Evolutionary conservation across 2,888 invertebrate species (phyloP).

Genomic region (Mythimna ferrago): DNA sequence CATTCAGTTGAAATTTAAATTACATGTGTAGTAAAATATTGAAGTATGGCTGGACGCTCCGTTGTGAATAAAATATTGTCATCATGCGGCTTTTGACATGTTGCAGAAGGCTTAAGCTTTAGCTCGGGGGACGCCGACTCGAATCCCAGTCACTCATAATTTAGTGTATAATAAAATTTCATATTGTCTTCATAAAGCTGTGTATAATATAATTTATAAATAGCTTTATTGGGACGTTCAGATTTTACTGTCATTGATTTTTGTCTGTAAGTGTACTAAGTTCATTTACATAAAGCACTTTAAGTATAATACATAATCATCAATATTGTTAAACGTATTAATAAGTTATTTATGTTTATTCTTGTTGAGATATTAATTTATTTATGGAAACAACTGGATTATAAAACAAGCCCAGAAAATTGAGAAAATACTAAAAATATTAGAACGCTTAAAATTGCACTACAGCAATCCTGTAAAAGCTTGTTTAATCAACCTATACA

Average conservation of each 20-base stretch:
- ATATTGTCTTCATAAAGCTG: constrained; percentile 47
- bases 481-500: background rate
- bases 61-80: constrained; percentile 56
- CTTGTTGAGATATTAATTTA: background rate
- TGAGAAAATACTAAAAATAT: background rate
- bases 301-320: background rate
- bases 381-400: background rate
- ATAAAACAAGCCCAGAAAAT: background rate
- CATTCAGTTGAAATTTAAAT: constrained; percentile 55
- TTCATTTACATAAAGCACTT: constrained; percentile 13
- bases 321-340: background rate
- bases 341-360: background rate
- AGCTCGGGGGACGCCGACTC: constrained; percentile 30
- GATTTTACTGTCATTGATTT: constrained; percentile 33
- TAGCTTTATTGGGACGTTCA: constrained; percentile 36
- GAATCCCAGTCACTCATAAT: constrained; percentile 56
- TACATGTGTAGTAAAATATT: constrained; percentile 46
- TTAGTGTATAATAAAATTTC: constrained; percentile 57
- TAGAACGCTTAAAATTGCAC: background rate
- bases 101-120: constrained; percentile 34
- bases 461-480: background rate
- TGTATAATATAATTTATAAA: constrained; percentile 48
- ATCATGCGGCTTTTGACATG: constrained; percentile 51
- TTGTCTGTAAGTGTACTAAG: constrained; percentile 12
- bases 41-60: constrained; percentile 32